Percentiles rank a stretch among this genome's conserved stretches.
Evolutionary conservation across 2,113 vertebrate genomes (phyloP).

Genomic region (Laticauda colubrina): DNA sequence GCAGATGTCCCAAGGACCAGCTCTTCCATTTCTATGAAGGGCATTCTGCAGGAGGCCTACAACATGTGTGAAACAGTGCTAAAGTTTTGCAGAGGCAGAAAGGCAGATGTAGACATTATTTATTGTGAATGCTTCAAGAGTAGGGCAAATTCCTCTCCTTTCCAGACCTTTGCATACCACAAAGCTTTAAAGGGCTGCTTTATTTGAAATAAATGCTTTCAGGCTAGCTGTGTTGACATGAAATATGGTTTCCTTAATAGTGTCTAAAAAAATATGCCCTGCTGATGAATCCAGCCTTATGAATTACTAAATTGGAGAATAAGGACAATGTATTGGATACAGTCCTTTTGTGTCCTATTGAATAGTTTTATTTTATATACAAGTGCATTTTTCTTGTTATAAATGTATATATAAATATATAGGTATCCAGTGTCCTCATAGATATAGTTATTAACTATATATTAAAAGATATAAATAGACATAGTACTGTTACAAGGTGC

Average conservation of each 20-base stretch:
- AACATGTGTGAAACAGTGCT: neutral
- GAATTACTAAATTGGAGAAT: neutral
- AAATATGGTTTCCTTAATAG: neutral
- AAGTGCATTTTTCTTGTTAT: neutral
- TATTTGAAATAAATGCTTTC: neutral
- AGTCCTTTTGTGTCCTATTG: neutral
- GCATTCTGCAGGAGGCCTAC: neutral
- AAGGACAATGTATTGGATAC: neutral
- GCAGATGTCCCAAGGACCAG: neutral
- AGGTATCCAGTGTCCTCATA: neutral
- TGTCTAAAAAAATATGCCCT: neutral
- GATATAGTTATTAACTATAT: neutral
- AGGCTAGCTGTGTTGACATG: neutral
- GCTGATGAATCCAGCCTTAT: neutral
- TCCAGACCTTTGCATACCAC: neutral
- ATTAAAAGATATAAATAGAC: too few relatives aligned
- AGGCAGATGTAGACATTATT: neutral
- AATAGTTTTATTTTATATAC: rapidly evolving
- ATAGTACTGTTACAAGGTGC: too few relatives aligned
- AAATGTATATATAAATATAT: neutral
- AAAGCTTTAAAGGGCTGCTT: neutral
- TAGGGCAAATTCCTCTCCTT: neutral
- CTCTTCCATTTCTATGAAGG: neutral
- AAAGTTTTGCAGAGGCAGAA: neutral
- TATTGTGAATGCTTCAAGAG: neutral